phyloP scores from a whole-genome alignment of 2,888 invertebrate species.

The Drosophila meridiana region DNA sequence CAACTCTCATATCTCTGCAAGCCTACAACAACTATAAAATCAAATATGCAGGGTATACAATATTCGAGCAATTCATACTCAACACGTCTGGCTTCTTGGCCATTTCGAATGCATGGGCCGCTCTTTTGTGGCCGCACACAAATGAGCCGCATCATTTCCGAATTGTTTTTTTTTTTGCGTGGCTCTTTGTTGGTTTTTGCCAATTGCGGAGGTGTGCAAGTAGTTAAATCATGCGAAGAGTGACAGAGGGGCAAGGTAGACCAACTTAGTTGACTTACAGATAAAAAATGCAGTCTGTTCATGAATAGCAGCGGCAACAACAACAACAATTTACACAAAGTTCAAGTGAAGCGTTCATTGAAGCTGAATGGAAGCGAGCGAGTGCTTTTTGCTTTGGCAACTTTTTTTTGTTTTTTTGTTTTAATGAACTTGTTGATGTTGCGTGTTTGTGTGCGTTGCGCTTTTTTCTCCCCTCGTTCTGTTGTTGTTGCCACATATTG shows the following conservation, averaged over 20 bases:
- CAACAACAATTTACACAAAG: constrained; percentile 41
- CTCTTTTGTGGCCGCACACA: constrained; percentile 67
- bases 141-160: constrained; percentile 73
- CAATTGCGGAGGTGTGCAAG: constrained; percentile 42
- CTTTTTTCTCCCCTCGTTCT: constrained; percentile 5
- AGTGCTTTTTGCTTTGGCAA: constrained; percentile 53
- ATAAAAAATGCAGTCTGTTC: constrained; percentile 24
- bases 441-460: constrained; percentile 39
- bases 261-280: constrained; percentile 17
- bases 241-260: neutral
- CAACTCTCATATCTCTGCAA: too few relatives aligned
- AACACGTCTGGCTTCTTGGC: neutral
- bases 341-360: constrained; percentile 79
- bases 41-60: constrained; percentile 15
- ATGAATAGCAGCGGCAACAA: constrained; percentile 2
- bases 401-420: constrained; percentile 54
- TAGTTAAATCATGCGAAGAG: constrained; percentile 50
- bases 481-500: constrained; percentile 27
- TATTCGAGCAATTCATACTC: neutral
- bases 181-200: constrained; percentile 5
- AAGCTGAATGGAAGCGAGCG: constrained; percentile 46
- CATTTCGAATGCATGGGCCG: constrained; percentile 4
- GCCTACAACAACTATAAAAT: too few relatives aligned
- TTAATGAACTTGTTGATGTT: constrained; percentile 79
- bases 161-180: constrained; percentile 13